phyloP scores from a whole-genome alignment of 2,888 invertebrate genomes.

The Ectemnius lituratus region DNA sequence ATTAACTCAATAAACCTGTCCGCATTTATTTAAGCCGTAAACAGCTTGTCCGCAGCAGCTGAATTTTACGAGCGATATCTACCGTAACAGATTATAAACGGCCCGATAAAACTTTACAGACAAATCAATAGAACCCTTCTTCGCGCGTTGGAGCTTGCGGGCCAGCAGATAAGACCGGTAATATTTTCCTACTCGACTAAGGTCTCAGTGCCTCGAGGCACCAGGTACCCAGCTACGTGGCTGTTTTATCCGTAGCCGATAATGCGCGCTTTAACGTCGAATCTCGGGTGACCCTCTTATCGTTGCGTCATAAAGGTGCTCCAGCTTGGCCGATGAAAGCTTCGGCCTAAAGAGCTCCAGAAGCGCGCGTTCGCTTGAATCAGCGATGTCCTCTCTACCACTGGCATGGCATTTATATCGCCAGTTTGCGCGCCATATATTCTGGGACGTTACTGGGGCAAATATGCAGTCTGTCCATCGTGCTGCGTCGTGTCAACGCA shows the following conservation, averaged over 20 bases:
- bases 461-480: slow-evolving; percentile 37
- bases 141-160: not conserved
- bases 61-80: not conserved
- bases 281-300: slow-evolving; percentile 44
- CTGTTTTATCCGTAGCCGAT: slow-evolving; percentile 48
- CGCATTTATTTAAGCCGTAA: slow-evolving; percentile 6
- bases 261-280: slow-evolving; percentile 46
- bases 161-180: slow-evolving; percentile 15
- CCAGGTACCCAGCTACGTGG: slow-evolving; percentile 9
- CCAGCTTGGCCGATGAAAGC: slow-evolving; percentile 38
- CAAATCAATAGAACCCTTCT: slow-evolving; percentile 27
- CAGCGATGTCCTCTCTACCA: slow-evolving; percentile 58
- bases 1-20: slow-evolving; percentile 6
- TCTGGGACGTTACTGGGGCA: slow-evolving; percentile 32
- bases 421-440: slow-evolving; percentile 36
- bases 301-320: slow-evolving; percentile 45
- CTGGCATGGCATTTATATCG: slow-evolving; percentile 41
- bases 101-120: slow-evolving; percentile 11
- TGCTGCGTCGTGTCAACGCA: slow-evolving; percentile 46
- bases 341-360: slow-evolving; percentile 26
- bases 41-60: not conserved
- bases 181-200: slow-evolving; percentile 27
- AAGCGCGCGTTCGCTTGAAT: slow-evolving; percentile 50
- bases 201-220: slow-evolving; percentile 14
- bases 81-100: slow-evolving; percentile 11